Base-by-base conservation (phyloP, 1,140 invertebrate species). In the Habropoda laboriosa region DNA sequence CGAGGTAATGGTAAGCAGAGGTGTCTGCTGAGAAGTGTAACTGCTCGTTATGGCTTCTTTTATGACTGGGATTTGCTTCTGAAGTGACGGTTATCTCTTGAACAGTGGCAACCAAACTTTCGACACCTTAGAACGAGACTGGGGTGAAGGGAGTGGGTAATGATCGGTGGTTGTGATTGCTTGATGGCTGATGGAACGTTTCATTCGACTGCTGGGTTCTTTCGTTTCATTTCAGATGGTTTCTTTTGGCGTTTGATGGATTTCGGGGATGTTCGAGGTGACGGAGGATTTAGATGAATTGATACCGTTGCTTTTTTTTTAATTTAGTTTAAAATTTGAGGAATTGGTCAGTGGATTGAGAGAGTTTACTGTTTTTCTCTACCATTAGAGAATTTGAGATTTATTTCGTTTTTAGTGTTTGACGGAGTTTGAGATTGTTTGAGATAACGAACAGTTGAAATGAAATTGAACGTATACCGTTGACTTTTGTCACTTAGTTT, bases 11-110 rank as follows among this genome's bases (percentile, higher is more conserved):
- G 70, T 60, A 68, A 77, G 47, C 60, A 49, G 49, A 79, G 49
- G 72, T 71, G 55, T 24, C 63, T 32, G 42, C 45, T 24, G 38
- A 35, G 58, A 68, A 57, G 55, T 73, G 51, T 77, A 81, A 81
- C 79, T 66, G 61, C 71, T 85, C 61, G 80, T 85, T 81, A 85
- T n/a, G n/a, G n/a, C 32, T 81, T 58, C 40, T 66, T 63, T 80
- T 42, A 30, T 53, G 16, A n/a, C 38, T 57, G 12, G 6, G n/a
- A 40, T 10, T 13, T 40, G 61, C 38, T 49, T 49, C n/a, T 21
- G 12, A 18, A 45, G 18, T 21, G 24, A 30, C 18, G 61, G 61
- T 16, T n/a, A 13, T 3, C 61, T 30, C 3, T 64, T 24, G 16
- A 30, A 42, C 61, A 42, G 16, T 40, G 40, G 61, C 13, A 8